Percentiles rank a stretch among this genome's conserved stretches.
Conservation (phyloP, 2,113 vertebrate species). For the Fregetta grallaria region DNA sequence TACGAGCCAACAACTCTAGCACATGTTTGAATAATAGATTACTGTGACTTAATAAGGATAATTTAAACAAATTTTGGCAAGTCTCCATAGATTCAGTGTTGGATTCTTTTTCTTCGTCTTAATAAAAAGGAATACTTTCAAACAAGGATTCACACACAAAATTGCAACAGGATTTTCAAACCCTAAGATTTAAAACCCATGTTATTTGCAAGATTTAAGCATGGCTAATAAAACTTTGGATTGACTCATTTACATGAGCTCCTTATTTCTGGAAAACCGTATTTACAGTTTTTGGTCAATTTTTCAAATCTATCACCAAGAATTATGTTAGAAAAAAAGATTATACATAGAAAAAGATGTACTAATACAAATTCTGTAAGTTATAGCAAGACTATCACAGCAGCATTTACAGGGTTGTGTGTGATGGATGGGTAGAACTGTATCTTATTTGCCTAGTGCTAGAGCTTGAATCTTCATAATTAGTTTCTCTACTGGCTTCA, state of each 20-base stretch:
- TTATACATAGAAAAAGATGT: not conserved
- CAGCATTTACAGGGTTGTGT: not conserved
- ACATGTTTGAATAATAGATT: conserved; percentile 1
- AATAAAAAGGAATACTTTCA: not conserved
- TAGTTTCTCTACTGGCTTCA: not conserved
- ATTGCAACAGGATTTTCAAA: not conserved
- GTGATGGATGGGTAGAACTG: not conserved
- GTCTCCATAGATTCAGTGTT: not conserved
- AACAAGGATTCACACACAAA: not conserved
- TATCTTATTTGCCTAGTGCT: not conserved
- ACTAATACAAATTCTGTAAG: not conserved
- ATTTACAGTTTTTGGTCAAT: not conserved
- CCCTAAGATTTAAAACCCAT: not conserved
- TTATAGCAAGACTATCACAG: not conserved
- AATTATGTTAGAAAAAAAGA: not conserved
- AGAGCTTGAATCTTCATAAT: not conserved
- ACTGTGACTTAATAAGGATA: conserved; percentile 17
- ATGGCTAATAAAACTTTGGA: not conserved
- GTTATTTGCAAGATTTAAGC: not conserved
- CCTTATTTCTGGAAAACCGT: not conserved
- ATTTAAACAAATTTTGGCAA: not conserved
- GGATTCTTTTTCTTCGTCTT: not conserved
- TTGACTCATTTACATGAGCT: not conserved
- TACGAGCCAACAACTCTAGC: not conserved
- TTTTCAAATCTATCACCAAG: not conserved